Evolutionary conservation across 2,113 vertebrate species (phyloP).

Genomic region (Malurus alboscapulatus): DNA sequence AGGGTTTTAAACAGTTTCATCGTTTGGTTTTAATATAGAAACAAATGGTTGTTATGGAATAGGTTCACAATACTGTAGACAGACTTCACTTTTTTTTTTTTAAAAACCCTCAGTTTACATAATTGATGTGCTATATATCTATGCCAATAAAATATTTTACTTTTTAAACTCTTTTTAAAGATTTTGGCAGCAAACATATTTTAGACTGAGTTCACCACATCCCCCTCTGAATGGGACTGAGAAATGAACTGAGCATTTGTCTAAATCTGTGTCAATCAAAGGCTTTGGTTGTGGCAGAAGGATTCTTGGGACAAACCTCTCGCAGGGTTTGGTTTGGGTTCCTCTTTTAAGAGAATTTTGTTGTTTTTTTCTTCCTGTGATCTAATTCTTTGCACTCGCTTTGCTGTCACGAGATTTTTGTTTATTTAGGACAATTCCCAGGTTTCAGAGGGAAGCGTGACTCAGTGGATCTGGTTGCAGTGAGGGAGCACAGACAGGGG

Average conservation of each 20-base stretch:
- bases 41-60: neutral
- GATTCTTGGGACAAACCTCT: neutral
- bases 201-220: neutral
- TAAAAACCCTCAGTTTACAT: neutral
- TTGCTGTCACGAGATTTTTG: neutral
- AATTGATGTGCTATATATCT: neutral
- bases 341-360: neutral
- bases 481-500: accelerated
- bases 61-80: neutral
- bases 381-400: neutral
- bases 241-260: neutral
- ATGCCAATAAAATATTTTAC: neutral
- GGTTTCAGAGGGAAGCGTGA: neutral
- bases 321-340: neutral
- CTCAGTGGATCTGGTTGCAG: neutral
- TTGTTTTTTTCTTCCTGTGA: neutral
- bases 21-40: neutral
- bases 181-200: neutral
- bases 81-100: neutral
- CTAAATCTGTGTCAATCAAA: neutral
- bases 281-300: neutral
- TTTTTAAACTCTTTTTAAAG: neutral
- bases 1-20: neutral
- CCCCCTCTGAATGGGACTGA: neutral
- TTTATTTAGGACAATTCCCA: neutral